Base-by-base conservation (phyloP, 2,113 vertebrate species). In the Rhineura floridana region DNA sequence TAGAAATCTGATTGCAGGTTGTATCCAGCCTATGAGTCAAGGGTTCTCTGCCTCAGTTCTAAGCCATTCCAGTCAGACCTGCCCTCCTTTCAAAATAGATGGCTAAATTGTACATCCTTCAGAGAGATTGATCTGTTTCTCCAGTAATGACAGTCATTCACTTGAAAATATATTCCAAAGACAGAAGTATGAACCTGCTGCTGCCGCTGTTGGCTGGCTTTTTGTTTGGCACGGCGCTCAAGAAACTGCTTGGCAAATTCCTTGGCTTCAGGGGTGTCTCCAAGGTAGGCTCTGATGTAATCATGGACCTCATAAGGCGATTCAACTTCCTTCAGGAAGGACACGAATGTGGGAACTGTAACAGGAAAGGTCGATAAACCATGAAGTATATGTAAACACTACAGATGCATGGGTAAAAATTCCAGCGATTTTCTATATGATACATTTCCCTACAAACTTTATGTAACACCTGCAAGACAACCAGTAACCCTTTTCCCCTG, bases 201-300 rank as follows among this genome's bases (percentile, higher is more conserved):
- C 86, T 95, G 97, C 86, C 98, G 97, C 92, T 98, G 98, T 94
- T 99, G 98, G 94, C 95, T 98, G 91, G 97, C 96, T 94, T 99
- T 99, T 97, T 99, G 99, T 97, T 99, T 99, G 98, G 98, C 98
- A 98, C 99, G 99, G 85, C 98, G 98, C 95, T 99, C 99, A 63
- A 99, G 97, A 96, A 99, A 99, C 97, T 99, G 98, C 97, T 98
- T 99, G 96, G 98, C 98, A 97, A 99, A 99, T 96, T 99, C 99
- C 97, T 99, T 99, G 95, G 98, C 98, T 95, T 99, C 99, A 50
- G 98, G 97, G 75, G 98, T 99, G 88, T 99, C 99, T 92, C 99
- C 99, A 92, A 99, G 96, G 89, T 99, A 99, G 92, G 98, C 98
- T 97, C 98, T 97, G 95, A 99, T 97, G 63, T 99, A 99, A 95